Evolutionary conservation across 2,888 invertebrate species (phyloP).

Genomic region (Fragum whitleyi): DNA sequence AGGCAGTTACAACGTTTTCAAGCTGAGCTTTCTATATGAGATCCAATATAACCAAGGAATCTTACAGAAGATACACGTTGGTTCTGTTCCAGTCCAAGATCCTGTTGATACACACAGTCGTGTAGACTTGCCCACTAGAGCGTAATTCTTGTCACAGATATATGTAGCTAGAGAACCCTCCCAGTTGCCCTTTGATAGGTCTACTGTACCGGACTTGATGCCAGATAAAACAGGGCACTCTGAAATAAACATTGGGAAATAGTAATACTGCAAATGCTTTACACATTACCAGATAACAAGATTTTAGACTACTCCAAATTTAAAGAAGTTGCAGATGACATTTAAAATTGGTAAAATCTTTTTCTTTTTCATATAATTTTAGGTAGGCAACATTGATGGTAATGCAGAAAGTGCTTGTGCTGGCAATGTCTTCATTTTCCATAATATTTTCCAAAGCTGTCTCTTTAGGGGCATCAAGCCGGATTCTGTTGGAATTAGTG

Average conservation of each 20-base stretch:
- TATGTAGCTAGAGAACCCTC: slow-evolving; percentile 52
- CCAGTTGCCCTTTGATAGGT: slow-evolving; percentile 47
- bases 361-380: too few species aligned
- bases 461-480: too few species aligned
- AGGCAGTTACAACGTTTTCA: too few species aligned
- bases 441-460: too few species aligned
- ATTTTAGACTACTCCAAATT: not conserved
- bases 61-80: slow-evolving; percentile 59
- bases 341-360: not conserved
- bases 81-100: slow-evolving; percentile 48
- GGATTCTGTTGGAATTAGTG: too few species aligned
- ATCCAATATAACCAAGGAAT: too few species aligned
- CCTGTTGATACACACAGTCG: slow-evolving; percentile 54
- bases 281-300: not conserved
- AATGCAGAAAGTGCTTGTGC: too few species aligned
- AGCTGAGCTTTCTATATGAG: too few species aligned
- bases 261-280: not conserved
- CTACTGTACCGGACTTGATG: slow-evolving; percentile 43
- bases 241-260: slow-evolving; percentile 14
- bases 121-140: slow-evolving; percentile 45
- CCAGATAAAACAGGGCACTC: slow-evolving; percentile 45
- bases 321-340: not conserved
- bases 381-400: too few species aligned
- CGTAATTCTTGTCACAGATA: slow-evolving; percentile 45
- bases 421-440: too few species aligned